Evolutionary conservation across 2,113 vertebrate species (phyloP).

Genomic region (Macaca nemestrina): DNA sequence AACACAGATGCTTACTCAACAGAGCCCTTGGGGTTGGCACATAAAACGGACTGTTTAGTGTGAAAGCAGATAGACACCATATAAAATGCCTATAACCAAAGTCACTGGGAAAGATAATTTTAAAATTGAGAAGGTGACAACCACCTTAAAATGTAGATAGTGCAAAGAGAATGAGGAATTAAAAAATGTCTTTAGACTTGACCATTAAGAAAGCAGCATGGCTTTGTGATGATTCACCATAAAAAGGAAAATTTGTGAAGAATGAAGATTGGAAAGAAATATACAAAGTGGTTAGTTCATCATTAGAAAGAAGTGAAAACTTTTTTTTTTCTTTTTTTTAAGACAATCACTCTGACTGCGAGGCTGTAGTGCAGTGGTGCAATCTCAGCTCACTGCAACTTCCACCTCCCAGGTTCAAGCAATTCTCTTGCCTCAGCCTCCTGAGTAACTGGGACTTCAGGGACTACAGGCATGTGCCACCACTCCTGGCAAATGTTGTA

Average conservation of each 20-base stretch:
- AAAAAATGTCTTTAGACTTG: neutral
- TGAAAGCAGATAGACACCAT: neutral
- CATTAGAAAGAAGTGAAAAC: neutral
- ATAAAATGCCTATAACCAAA: neutral
- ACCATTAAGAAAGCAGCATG: neutral
- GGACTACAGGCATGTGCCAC: too few relatives aligned
- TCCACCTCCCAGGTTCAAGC: too few relatives aligned
- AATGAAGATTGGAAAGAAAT: neutral
- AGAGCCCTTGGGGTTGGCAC: neutral
- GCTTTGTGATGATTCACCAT: neutral
- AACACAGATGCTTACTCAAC: neutral
- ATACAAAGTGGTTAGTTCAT: neutral
- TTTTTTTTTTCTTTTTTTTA: too few relatives aligned
- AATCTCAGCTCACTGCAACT: too few relatives aligned
- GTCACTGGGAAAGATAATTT: neutral
- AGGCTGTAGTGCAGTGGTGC: too few relatives aligned
- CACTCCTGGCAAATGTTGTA: too few relatives aligned
- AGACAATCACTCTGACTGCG: too few relatives aligned
- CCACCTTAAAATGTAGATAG: neutral
- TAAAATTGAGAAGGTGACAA: neutral
- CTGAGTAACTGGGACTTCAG: too few relatives aligned
- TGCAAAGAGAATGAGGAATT: neutral
- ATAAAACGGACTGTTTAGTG: neutral
- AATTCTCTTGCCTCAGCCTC: too few relatives aligned
- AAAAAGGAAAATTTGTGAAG: neutral